phyloP scores from a whole-genome alignment of 2,113 vertebrate genomes.

The Melierax canorus region DNA sequence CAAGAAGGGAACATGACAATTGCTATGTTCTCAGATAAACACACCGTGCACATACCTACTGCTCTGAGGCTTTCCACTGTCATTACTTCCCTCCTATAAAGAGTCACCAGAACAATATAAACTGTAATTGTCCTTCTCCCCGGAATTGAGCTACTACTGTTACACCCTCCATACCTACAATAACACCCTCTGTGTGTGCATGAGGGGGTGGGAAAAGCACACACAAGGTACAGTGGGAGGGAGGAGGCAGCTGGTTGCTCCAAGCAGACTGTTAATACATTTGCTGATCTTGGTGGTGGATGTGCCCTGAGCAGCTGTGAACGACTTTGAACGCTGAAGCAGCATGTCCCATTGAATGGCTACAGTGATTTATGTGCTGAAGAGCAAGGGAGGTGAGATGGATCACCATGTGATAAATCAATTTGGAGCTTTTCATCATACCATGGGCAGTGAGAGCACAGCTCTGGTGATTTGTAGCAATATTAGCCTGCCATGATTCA shows the following conservation, averaged over 20 bases:
- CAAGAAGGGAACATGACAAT: neutral
- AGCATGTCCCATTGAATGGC: neutral
- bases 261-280: neutral
- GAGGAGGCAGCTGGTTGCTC: neutral
- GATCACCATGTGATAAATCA: neutral
- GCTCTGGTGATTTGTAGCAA: neutral
- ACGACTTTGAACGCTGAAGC: neutral
- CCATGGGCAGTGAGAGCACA: fast-evolving
- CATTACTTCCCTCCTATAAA: neutral
- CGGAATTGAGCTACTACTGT: neutral
- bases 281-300: neutral
- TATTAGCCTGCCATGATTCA: neutral
- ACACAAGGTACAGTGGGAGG: neutral
- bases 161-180: neutral
- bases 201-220: neutral
- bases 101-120: neutral
- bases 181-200: fast-evolving
- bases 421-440: neutral
- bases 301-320: neutral
- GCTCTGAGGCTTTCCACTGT: neutral
- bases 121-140: neutral
- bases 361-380: neutral
- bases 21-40: fast-evolving
- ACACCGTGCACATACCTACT: neutral
- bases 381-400: neutral